A percentile compares a stretch with the other conserved stretches of the same genome.
Evolutionary conservation across 2,113 vertebrate species (phyloP).

Genomic region (Eurystomus gularis): DNA sequence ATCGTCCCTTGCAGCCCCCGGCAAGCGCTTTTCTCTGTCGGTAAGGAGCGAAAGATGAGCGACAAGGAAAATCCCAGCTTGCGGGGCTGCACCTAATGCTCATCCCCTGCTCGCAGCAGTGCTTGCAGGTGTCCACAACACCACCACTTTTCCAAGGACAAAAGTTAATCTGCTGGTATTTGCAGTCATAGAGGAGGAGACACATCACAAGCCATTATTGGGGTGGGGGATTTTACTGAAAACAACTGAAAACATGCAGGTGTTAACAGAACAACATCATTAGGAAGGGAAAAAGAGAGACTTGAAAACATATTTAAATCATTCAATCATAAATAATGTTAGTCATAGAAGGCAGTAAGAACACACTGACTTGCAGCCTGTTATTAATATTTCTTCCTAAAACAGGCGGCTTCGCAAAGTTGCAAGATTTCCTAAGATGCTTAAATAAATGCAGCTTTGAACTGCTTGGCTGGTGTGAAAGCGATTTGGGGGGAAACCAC

Average conservation of each 20-base stretch:
- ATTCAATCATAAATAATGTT: neutral
- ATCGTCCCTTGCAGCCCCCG: fast-evolving
- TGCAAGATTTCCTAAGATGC: conserved; percentile 12
- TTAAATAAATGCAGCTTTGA: neutral
- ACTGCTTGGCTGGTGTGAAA: neutral
- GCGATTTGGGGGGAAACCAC: neutral
- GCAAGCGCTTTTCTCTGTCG: neutral
- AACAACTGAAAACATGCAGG: neutral
- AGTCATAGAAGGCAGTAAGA: neutral
- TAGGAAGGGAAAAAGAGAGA: neutral
- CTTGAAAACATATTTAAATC: neutral
- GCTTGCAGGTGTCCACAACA: neutral
- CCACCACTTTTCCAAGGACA: conserved; percentile 13
- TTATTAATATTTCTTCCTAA: neutral
- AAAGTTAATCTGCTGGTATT: conserved; percentile 12
- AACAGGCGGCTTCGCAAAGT: conserved; percentile 31
- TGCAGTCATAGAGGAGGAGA: neutral
- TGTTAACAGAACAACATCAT: neutral
- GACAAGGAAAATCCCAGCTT: neutral
- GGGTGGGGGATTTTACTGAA: neutral
- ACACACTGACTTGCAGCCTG: neutral
- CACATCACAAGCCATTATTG: neutral
- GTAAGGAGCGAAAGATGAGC: neutral
- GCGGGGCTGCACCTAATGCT: neutral
- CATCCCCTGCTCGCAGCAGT: neutral